Evolutionary conservation across 2,113 vertebrate species (phyloP), one percentile per base, ranked within the genome.

Genomic region (Petroica traversi): DNA sequence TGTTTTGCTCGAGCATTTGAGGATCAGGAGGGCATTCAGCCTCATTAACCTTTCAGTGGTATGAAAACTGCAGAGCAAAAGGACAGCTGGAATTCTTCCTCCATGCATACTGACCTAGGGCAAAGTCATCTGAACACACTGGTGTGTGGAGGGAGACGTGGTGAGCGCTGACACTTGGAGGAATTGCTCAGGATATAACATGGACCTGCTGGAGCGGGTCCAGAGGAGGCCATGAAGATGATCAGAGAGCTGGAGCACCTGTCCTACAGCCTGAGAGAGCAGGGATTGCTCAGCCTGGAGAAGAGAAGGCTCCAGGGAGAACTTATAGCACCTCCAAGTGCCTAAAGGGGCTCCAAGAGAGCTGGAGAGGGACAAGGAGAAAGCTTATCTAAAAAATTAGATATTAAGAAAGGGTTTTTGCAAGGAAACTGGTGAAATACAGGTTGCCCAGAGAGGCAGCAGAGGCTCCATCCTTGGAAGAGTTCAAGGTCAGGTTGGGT

Each of bases 41-140:
- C 58, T 51, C 40, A 19, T 64, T 88, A 81, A 91, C 87, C 84
- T 93, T 91, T 72, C 86, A 45, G n/a, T 91, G 80, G 84, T 61
- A 87, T 92, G 93, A 82, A 91, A 78, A 66, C 48, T 74, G 77
- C 77, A 84, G 61, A 68, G 84, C 41, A 82, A 33, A 83, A 87
- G 49, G 91, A 89, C 72, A 81, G 77, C 77, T 92, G 94, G 66
- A 91, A 85, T 88, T 91, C 81, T 68, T 72, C 57, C 62, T 81
- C 36, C 0, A 0, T 29, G 38, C 26, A 38, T 45, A 36, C 49
- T 61, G 77, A 79, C 48, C 84, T 19, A 57, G 3, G 4, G 68
- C 61, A 64, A 46, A 79, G 69, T 22, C 66, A 89, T 78, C 75
- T 28, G 75, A 87, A 61, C 8, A 40, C 48, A 11, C 11, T 22